Percentiles rank a stretch among this genome's conserved stretches.
phyloP scores from a whole-genome alignment of 2,113 vertebrate genomes.

The Dipodomys ordii region DNA sequence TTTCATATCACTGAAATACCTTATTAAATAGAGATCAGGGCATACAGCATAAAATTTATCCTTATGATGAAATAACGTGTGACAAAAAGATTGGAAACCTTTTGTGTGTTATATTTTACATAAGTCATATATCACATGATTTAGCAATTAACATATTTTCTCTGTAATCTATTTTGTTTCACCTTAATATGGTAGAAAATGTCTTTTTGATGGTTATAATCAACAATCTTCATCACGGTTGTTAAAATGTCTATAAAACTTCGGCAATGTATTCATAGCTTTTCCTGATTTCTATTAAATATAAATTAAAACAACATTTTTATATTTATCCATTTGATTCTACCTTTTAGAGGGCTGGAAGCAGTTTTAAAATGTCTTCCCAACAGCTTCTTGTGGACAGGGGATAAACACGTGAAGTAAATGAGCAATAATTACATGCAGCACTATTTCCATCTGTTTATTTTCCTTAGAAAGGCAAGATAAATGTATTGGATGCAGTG shows the following conservation, averaged over 20 bases:
- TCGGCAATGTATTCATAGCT: not conserved
- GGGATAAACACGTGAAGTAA: constrained; percentile 45
- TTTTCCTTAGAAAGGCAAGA: constrained; percentile 68
- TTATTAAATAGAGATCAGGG: constrained; percentile 2
- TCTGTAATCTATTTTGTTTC: constrained; percentile 11
- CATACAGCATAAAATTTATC: not conserved
- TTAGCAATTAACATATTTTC: constrained; percentile 40
- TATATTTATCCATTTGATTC: constrained; percentile 18
- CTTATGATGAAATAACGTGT: not conserved
- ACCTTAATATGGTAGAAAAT: not conserved
- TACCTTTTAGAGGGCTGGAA: not conserved
- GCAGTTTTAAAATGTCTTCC: not conserved
- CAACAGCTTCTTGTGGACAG: not conserved
- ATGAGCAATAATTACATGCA: constrained; percentile 23
- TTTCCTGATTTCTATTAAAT: not conserved
- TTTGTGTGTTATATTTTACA: not conserved
- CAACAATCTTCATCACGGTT: not conserved
- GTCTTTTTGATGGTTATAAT: not conserved
- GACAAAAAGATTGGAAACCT: not conserved
- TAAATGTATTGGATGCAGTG: constrained; percentile 44
- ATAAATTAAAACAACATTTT: constrained; percentile 13
- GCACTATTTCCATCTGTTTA: constrained; percentile 64
- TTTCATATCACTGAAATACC: constrained; percentile 35
- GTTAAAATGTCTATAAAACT: not conserved
- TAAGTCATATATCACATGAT: not conserved